A percentile compares a stretch with the other conserved stretches of the same genome.
Conservation (phyloP, 2,797 vertebrate genomes). For the Yasuhikotakia modesta region DNA sequence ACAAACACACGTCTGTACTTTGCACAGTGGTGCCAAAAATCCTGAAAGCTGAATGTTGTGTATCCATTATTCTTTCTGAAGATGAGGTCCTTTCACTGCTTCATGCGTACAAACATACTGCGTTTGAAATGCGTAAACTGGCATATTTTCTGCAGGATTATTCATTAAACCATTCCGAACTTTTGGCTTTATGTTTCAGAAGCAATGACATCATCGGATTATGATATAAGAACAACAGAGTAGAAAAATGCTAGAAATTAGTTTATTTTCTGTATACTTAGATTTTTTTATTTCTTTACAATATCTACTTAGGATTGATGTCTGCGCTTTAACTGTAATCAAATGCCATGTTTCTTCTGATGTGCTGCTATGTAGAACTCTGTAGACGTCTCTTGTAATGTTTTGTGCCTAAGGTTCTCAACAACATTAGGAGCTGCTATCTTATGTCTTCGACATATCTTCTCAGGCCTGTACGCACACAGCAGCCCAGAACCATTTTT, state of each 20-base stretch:
- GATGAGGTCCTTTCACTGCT: neutral
- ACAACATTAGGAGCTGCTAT: too few relatives aligned
- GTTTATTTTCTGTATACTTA: neutral
- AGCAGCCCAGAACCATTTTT: too few relatives aligned
- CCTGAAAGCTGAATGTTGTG: neutral
- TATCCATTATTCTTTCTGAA: neutral
- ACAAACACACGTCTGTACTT: neutral
- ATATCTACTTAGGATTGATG: neutral
- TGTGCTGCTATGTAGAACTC: neutral
- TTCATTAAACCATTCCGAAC: neutral
- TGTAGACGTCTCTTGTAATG: too few relatives aligned
- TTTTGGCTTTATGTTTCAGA: neutral
- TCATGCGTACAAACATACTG: neutral
- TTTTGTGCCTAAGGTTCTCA: too few relatives aligned
- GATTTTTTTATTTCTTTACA: neutral
- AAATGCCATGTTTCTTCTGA: neutral
- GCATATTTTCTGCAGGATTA: neutral
- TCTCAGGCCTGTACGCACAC: too few relatives aligned
- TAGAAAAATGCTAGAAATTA: neutral
- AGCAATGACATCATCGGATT: neutral
- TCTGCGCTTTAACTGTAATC: neutral
- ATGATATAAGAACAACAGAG: neutral
- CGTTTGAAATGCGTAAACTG: neutral
- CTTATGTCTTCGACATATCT: too few relatives aligned
- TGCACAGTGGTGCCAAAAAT: neutral